These are phyloP conservation scores for Oenanthe oenanthe DNA, from an alignment of 2,113 vertebrate species.

Conservation along the genomic window DNA sequence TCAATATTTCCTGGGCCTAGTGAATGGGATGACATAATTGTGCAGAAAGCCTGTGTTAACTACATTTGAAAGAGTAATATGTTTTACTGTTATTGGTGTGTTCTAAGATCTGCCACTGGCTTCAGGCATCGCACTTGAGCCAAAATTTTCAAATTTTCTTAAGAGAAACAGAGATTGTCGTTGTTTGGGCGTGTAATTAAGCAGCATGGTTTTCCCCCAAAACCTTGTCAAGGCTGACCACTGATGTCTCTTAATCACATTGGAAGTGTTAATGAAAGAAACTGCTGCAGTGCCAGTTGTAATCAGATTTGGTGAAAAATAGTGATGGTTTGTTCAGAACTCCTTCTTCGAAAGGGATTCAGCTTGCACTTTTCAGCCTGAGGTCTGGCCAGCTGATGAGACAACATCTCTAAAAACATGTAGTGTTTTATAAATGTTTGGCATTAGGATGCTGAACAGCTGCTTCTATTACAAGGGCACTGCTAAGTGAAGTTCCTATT, in stretches of 20 bases:
- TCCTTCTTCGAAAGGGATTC: background rate
- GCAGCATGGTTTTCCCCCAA: background rate
- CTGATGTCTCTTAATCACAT: background rate
- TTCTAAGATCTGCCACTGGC: background rate
- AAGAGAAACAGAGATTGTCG: background rate
- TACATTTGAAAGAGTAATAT: background rate
- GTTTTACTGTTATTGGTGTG: background rate
- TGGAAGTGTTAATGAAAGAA: background rate
- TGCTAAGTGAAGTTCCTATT: slow-evolving; percentile 26
- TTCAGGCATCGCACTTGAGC: background rate
- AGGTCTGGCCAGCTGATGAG: background rate
- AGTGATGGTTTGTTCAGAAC: background rate
- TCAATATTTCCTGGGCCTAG: background rate
- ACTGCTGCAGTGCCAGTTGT: background rate
- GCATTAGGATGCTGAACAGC: background rate
- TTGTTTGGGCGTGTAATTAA: background rate
- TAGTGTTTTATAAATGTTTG: background rate
- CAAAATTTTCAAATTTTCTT: background rate
- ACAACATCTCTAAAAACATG: background rate
- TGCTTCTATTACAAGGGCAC: background rate
- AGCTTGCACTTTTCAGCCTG: background rate
- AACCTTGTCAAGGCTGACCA: background rate
- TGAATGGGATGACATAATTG: background rate
- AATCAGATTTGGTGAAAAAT: background rate
- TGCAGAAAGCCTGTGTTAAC: background rate